phyloP scores from a whole-genome alignment of 2,888 invertebrate genomes.

The Luffia ferchaultella region DNA sequence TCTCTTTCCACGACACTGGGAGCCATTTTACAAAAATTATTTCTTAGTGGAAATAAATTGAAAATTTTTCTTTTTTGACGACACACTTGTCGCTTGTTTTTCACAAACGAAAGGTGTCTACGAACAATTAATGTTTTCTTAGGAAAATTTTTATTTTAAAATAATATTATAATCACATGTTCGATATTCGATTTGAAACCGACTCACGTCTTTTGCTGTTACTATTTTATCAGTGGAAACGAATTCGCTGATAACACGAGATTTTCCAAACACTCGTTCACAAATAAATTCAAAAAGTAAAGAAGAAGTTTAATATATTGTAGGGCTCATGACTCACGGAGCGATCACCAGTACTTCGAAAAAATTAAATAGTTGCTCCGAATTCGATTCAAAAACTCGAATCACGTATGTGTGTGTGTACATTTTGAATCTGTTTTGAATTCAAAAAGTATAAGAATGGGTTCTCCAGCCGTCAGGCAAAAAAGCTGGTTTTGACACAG shows the following conservation, averaged over 20 bases:
- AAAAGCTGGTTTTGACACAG: no score
- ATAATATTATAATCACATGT: background rate
- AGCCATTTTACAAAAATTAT: constrained; percentile 6
- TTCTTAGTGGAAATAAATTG: constrained; percentile 1
- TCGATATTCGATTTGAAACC: background rate
- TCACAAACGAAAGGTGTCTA: background rate
- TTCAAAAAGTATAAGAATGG: no score
- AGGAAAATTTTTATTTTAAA: background rate
- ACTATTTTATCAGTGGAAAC: background rate
- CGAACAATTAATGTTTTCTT: background rate
- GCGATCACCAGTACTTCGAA: no score
- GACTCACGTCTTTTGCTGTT: background rate
- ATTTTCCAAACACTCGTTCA: background rate
- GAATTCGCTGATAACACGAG: background rate
- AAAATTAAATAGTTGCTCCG: no score
- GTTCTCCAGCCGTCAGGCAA: no score
- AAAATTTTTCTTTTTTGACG: background rate
- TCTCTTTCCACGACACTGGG: constrained; percentile 8
- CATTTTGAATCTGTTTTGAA: no score
- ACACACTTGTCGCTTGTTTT: background rate
- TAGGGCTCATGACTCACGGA: no score
- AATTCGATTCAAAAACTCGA: no score
- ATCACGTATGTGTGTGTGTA: no score
- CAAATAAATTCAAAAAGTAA: constrained; percentile 2
- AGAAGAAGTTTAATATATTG: constrained; percentile 3